Evolutionary conservation across 2,797 vertebrate genomes (phyloP), one percentile per base, ranked within the genome.

Genomic region (Podarcis lilfordi): DNA sequence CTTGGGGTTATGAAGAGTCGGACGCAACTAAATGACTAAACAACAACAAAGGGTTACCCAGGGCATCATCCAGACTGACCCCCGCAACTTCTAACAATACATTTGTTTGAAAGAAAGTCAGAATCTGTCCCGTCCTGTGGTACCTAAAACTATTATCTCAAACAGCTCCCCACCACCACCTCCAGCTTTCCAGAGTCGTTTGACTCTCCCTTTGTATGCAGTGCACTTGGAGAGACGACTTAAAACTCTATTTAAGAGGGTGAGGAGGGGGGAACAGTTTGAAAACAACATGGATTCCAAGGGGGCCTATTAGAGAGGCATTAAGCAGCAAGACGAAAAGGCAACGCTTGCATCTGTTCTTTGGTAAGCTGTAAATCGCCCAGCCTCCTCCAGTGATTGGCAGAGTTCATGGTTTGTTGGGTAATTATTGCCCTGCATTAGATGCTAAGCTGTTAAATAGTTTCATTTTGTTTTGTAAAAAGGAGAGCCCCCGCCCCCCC

Each of bases 301-400:
- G 92, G 90, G 91, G 91, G 87, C 90, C 91, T 91, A 93, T 95
- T 93, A 95, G 68, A 88, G 86, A 92, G 23, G 75, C 93, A 94
- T 92, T 88, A 95, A 96, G 89, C 40, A 79, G 84, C 88, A 95
- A 95, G 91, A 94, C 91, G 95, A 95, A 76, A 94, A 94, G 91
- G 68, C 90, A 89, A 78, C 88, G 84, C 91, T 89, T 93, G 74
- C 92, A 91, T 93, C 92, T 94, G 89, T 88, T 92, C 83, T 80
- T 94, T 87, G 88, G 88, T 91, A 95, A 92, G 89, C 81, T 84
- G 45, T 92, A 95, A 96, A 96, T 93, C 92, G 92, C 89, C 90
- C 69, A 0, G 35, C 8, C 91, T 93, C 84, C 87, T 92, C 17
- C 61, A 82, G 92, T 91, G 92, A 87, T 84, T 90, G 87, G 92